These are phyloP conservation scores for Chaenodraco wilsoni DNA, from an alignment of 2,797 vertebrate genomes.

Conservation along the genomic window DNA sequence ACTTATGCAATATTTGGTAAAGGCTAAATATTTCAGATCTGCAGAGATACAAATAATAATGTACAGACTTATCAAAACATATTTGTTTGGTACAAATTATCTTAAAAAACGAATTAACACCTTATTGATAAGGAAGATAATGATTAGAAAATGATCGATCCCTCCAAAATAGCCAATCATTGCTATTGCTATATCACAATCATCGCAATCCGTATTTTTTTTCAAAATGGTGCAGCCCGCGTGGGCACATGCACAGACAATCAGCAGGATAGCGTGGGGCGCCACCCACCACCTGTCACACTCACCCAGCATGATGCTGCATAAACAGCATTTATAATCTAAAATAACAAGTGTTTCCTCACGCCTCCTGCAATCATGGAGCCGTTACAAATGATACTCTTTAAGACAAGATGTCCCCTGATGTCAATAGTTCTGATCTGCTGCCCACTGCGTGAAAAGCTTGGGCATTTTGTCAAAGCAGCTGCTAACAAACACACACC, in stretches of 20 bases:
- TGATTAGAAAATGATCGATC: no score
- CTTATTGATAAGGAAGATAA: no score
- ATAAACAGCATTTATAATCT: constrained; percentile 8
- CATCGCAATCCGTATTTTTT: no score
- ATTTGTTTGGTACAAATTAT: no score
- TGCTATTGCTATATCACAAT: no score
- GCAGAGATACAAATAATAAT: no score
- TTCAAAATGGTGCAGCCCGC: no score
- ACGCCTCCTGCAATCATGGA: constrained; percentile 3
- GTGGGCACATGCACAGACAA: constrained; percentile 23
- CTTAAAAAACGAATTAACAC: no score
- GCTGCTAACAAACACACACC: constrained; percentile 11
- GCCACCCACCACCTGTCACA: constrained; percentile 58
- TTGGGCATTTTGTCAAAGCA: constrained; percentile 30
- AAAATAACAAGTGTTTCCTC: constrained; percentile 1
- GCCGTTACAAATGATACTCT: constrained; percentile 2
- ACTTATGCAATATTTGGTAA: no score
- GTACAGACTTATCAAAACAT: no score
- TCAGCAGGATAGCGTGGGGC: constrained; percentile 23
- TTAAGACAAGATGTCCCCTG: constrained; percentile 13
- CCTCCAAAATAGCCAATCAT: no score
- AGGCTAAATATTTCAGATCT: no score
- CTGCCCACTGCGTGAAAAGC: not conserved
- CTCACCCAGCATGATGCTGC: constrained; percentile 20
- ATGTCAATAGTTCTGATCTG: constrained; percentile 14